phyloP scores from a whole-genome alignment of 2,113 vertebrate species.

The Arizona elegans region DNA sequence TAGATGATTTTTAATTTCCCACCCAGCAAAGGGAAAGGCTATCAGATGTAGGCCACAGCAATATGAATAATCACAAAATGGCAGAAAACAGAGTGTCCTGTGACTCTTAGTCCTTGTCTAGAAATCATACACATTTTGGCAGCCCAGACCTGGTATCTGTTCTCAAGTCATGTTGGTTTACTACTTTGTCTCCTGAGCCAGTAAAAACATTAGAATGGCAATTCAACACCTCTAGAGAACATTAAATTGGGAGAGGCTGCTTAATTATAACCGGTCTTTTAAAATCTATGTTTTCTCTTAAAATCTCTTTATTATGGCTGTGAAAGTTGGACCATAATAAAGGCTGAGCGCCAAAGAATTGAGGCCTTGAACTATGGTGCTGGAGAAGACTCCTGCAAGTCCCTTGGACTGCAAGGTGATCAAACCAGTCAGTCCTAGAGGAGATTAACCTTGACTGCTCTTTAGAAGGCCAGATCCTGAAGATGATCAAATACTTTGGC shows the following conservation, averaged over 20 bases:
- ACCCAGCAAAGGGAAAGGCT: neutral
- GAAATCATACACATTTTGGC: neutral
- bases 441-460: too few species aligned
- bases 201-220: neutral
- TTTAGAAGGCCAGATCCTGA: too few species aligned
- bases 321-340: too few species aligned
- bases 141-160: neutral
- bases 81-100: neutral
- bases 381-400: too few species aligned
- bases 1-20: neutral
- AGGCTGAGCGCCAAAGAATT: too few species aligned
- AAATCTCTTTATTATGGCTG: neutral
- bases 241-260: neutral
- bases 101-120: neutral
- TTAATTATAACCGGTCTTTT: neutral
- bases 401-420: too few species aligned
- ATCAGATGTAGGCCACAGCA: neutral
- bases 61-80: neutral
- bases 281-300: neutral
- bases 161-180: neutral
- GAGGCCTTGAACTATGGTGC: too few species aligned
- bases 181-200: neutral
- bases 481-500: too few species aligned
- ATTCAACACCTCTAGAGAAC: neutral
- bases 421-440: too few species aligned